Evolutionary conservation across 2,113 vertebrate genomes (phyloP), one percentile per base, ranked within the genome.

Genomic region (Isichthys henryi): DNA sequence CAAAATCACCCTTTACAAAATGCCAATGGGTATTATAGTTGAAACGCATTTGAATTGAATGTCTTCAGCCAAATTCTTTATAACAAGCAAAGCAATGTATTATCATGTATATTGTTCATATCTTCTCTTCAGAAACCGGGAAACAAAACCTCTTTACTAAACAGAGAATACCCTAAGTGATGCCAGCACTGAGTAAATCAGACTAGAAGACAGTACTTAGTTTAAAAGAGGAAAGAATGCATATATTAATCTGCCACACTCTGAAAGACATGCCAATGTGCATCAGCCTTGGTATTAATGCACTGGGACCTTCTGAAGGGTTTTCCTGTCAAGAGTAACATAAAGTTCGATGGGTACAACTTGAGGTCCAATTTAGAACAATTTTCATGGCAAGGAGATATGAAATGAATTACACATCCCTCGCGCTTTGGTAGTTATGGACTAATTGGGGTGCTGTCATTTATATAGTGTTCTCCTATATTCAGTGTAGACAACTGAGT

Each of bases 401-500:
- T 43, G 15, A 83, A 89, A 89, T 56, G 35, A 82, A 56, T 82
- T 88, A 50, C n/a, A 50, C 19, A 35, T 88, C 17, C 23, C 27
- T 52, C 70, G 35, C 21, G 27, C 74, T 45, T 27, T 21, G 45
- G 31, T n/a, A 9, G 35, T 49, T 77, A 56, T 19, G 74, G 27
- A 35, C 74, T 83, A 27, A 84, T 19, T 48, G 82, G 21, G 46
- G 45, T 46, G 11, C 80, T 48, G 23, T 62, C 56, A 85, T 85
- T 84, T 43, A 89, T 48, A 89, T 50, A 27, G 52, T 21, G 48
- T 46, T 77, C 66, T 53, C 17, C n/a, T n/a, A n/a, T n/a, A n/a
- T n/a, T n/a, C n/a, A n/a, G n/a, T n/a, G 88, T 19, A 89, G 50
- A 85, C 80, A 83, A 62, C 21, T 23, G 50, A 85, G 39, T 48